Conservation (phyloP, 2,797 vertebrate genomes). For the Anisognathus igniventris region DNA sequence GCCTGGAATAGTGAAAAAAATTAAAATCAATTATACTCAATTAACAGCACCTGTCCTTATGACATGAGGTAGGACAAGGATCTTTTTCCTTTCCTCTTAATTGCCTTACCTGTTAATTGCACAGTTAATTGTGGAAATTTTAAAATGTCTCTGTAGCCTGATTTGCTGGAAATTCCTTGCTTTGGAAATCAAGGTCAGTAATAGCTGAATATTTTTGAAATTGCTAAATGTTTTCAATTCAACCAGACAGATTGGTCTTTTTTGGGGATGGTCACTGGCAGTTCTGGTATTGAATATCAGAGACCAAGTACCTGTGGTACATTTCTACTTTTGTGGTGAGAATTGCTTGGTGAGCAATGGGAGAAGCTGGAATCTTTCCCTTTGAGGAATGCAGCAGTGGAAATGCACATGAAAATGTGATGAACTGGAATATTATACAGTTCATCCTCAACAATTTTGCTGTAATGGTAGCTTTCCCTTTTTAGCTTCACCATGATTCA, state of each 20-base stretch:
- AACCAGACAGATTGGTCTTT: neutral
- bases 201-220: neutral
- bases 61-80: neutral
- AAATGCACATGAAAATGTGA: neutral
- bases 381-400: neutral
- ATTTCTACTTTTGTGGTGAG: neutral
- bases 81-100: neutral
- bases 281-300: neutral
- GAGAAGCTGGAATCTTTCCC: neutral
- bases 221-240: neutral
- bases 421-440: neutral
- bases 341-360: neutral
- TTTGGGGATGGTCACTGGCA: neutral
- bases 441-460: neutral
- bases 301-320: neutral
- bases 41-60: neutral
- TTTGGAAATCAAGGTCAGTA: neutral
- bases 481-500: slow-evolving; percentile 72
- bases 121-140: neutral
- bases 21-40: neutral
- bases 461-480: slow-evolving; percentile 60
- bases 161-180: neutral
- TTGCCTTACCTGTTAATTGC: neutral
- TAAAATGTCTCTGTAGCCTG: neutral
- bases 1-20: neutral